Percentiles rank a stretch among this genome's conserved stretches.
phyloP scores from a whole-genome alignment of 2,888 invertebrate genomes.

The Melipona bicolor region DNA sequence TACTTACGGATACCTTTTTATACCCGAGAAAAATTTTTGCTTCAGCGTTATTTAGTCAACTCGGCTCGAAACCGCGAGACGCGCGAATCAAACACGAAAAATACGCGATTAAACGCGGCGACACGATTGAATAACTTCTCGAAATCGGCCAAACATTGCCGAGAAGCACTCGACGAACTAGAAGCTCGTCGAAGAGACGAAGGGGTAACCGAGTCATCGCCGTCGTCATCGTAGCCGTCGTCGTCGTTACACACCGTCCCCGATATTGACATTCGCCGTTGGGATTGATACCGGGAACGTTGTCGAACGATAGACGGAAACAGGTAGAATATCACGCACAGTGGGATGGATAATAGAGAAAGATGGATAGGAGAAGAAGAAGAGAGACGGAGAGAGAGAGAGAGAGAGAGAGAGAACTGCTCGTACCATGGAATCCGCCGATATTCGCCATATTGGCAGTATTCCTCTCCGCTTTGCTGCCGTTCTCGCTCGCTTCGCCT shows the following conservation, averaged over 20 bases:
- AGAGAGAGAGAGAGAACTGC: slow-evolving; percentile 37
- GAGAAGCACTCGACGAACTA: neutral
- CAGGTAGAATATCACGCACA: slow-evolving; percentile 8
- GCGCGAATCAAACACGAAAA: no score
- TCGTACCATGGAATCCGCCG: slow-evolving; percentile 60
- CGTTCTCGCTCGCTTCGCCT: slow-evolving; percentile 65
- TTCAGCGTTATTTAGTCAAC: no score
- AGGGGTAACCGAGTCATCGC: slow-evolving; percentile 22
- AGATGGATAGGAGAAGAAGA: neutral
- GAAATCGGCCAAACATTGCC: neutral
- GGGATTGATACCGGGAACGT: slow-evolving; percentile 57
- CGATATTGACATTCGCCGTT: slow-evolving; percentile 71
- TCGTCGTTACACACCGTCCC: slow-evolving; percentile 40
- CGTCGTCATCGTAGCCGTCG: slow-evolving; percentile 34
- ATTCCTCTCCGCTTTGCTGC: slow-evolving; percentile 66
- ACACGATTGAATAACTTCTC: neutral
- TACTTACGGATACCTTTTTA: no score
- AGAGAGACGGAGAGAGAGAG: slow-evolving; percentile 7
- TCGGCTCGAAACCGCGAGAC: no score
- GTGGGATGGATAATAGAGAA: neutral
- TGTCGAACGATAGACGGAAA: slow-evolving; percentile 28
- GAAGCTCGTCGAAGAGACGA: slow-evolving; percentile 25
- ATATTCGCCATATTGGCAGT: slow-evolving; percentile 73
- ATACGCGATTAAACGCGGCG: neutral
- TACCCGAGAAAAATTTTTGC: no score